Evolutionary conservation across 2,113 vertebrate genomes (phyloP), one percentile per base, ranked within the genome.

Genomic region (Pelusios castaneus): DNA sequence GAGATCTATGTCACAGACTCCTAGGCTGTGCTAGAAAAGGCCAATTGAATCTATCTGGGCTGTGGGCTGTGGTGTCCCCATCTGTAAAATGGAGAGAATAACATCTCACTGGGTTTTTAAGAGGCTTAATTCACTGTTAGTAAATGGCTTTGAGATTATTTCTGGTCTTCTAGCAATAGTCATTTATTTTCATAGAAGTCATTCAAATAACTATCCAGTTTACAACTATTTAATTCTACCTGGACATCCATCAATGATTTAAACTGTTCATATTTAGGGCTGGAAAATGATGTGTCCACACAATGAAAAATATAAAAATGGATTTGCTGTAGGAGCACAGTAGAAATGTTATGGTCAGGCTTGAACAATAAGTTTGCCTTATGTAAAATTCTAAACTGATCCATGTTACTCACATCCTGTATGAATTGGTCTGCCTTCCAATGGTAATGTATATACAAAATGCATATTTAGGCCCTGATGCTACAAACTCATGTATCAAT

Each of bases 131-230:
- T 83, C 80, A 45, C 67, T 79, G 2, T 34, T 3, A 2, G 27
- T 81, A 79, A 92, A n/a, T 25, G 9, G 11, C 43, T n/a, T 90
- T 31, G 21, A 88, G 16, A 9, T 80, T 78, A 29, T 5, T 47
- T 84, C 5, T 31, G 38, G 25, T 54, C 78, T 95, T 84, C 80
- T 47, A 0, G 0, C 14, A 54, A 14, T 17, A 86, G 24, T 38
- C 54, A 70, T 70, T 92, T 77, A 77, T 77, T 96, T 96, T 89
- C 75, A 86, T 63, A 27, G 13, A 11, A 60, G 24, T 25, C 51
- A 80, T 93, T 91, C 55, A 82, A 70, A 82, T 24, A 24, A 2
- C 6, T 89, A 29, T 21, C 31, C 31, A 31, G 27, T 86, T 16
- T 75, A 43, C 21, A 47, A 8, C n/a, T 63, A 63, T 67, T 95